Conservation (phyloP, 2,797 vertebrate species). For the Neosilurus hyrtlii region DNA sequence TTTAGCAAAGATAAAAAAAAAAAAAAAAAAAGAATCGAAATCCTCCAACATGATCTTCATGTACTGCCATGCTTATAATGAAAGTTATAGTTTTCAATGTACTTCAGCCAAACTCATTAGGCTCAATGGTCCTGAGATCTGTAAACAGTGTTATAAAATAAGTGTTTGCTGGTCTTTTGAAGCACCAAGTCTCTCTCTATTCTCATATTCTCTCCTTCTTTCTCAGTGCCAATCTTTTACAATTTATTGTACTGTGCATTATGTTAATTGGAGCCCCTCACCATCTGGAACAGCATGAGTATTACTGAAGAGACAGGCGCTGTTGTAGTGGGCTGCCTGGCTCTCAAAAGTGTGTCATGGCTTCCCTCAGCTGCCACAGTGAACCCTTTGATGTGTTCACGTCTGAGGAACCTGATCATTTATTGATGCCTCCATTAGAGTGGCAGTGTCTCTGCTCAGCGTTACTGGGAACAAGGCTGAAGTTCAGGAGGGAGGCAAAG, state of each 20-base stretch:
- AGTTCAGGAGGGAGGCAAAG: constrained; percentile 45
- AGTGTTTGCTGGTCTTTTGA: constrained; percentile 17
- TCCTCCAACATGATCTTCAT: background rate
- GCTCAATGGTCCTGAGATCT: background rate
- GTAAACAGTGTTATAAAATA: constrained; percentile 9
- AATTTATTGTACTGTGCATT: constrained; percentile 55
- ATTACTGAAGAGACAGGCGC: constrained; percentile 64
- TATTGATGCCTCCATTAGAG: constrained; percentile 85
- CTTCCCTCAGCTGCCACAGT: constrained; percentile 72
- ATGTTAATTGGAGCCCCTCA: constrained; percentile 66
- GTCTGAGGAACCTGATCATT: constrained; percentile 81
- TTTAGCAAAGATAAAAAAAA: background rate
- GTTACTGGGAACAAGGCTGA: constrained; percentile 43
- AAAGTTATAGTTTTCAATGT: background rate
- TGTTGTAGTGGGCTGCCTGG: constrained; percentile 58
- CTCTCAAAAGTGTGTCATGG: constrained; percentile 68
- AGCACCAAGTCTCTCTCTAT: constrained; percentile 17
- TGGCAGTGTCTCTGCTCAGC: constrained; percentile 63
- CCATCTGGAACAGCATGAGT: constrained; percentile 67
- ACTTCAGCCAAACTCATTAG: constrained; percentile 9
- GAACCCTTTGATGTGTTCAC: constrained; percentile 79
- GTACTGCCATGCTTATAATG: background rate
- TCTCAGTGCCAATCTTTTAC: constrained; percentile 29
- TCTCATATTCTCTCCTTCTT: background rate
- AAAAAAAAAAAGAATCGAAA: background rate